phyloP scores from a whole-genome alignment of 2,888 invertebrate species.

The Notodonta dromedarius region DNA sequence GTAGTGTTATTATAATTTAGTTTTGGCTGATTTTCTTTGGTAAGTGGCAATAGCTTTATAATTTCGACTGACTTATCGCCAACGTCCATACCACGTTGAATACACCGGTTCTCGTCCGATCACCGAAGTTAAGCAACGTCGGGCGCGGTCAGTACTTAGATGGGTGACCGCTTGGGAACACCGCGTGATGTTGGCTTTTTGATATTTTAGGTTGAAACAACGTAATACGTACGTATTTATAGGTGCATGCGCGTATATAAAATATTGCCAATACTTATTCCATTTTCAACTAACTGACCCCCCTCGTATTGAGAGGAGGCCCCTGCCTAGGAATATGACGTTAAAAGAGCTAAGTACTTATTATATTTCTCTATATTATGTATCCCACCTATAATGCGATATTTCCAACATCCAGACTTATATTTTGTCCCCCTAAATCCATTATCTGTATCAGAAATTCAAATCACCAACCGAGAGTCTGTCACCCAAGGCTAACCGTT shows the following conservation, averaged over 20 bases:
- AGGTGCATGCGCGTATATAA: too few relatives aligned
- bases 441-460: constrained; percentile 5
- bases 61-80: constrained; percentile 22
- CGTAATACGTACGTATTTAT: too few relatives aligned
- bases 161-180: constrained; percentile 80
- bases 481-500: constrained; percentile 49
- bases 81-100: constrained; percentile 76
- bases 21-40: too few relatives aligned
- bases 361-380: too few relatives aligned
- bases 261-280: too few relatives aligned
- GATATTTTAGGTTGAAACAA: constrained; percentile 1
- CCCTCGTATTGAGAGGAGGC: too few relatives aligned
- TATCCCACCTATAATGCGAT: too few relatives aligned
- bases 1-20: too few relatives aligned
- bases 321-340: too few relatives aligned
- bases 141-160: constrained; percentile 80
- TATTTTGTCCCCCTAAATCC: neutral
- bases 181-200: constrained; percentile 49
- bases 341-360: too few relatives aligned
- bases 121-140: constrained; percentile 81
- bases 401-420: neutral
- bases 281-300: too few relatives aligned
- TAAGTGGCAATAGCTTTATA: too few relatives aligned
- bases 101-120: constrained; percentile 80
- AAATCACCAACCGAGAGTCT: constrained; percentile 19